A percentile compares a stretch with the other conserved stretches of the same genome.
These are phyloP conservation scores for Thymelicus sylvestris DNA, from an alignment of 2,888 invertebrate species.

Conservation along the genomic window DNA sequence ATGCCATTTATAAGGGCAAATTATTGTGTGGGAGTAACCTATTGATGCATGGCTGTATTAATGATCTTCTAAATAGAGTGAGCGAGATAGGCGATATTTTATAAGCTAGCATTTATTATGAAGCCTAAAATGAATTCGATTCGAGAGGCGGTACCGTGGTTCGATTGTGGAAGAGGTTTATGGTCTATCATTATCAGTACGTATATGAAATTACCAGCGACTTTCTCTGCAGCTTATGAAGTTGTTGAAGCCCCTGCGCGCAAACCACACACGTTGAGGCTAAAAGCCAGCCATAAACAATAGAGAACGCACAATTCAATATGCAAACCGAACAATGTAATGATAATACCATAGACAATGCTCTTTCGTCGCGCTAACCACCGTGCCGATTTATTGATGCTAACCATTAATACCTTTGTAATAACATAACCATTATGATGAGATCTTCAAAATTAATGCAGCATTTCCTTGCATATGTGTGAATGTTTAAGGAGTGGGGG, in stretches of 20 bases:
- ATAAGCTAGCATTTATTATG: constrained; percentile 25
- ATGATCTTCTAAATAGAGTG: constrained; percentile 33
- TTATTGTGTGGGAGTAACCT: constrained; percentile 64
- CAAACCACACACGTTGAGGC: constrained; percentile 75
- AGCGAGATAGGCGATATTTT: constrained; percentile 24
- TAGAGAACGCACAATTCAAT: constrained; percentile 81
- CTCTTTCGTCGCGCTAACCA: constrained; percentile 81
- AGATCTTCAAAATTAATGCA: constrained; percentile 55
- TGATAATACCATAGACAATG: constrained; percentile 78
- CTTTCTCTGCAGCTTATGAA: constrained; percentile 38
- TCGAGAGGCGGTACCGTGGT: constrained; percentile 21
- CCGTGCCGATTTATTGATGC: constrained; percentile 79
- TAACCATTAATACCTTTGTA: constrained; percentile 74
- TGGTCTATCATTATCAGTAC: constrained; percentile 30
- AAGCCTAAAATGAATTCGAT: constrained; percentile 18
- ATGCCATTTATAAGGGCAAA: constrained; percentile 68
- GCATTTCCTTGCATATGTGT: constrained; percentile 38
- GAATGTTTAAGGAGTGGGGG: constrained; percentile 43
- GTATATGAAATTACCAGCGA: constrained; percentile 36
- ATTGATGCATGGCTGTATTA: constrained; percentile 41
- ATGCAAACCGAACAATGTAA: constrained; percentile 81
- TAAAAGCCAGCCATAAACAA: constrained; percentile 68
- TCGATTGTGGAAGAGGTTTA: constrained; percentile 35
- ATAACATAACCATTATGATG: constrained; percentile 59
- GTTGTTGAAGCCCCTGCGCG: constrained; percentile 32